Evolutionary conservation across 1,140 invertebrate genomes (phyloP), one percentile per base, ranked within the genome.

Genomic region (Euschistus heros): DNA sequence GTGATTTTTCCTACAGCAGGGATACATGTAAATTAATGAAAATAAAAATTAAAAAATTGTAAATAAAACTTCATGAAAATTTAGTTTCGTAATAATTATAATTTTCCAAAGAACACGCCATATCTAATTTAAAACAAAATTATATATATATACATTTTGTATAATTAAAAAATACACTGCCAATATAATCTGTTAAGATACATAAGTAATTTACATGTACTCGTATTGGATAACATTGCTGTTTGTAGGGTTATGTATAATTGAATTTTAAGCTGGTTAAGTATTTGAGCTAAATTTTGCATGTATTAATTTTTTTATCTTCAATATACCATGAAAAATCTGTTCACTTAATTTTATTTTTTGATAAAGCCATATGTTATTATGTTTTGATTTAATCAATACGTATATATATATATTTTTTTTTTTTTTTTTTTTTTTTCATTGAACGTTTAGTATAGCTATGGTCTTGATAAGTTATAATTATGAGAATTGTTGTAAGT

Each of bases 1-100:
- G 54, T 17, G 15, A 57, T 57, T 24, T 57, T 24, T 57, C 54
- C 54, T 57, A 57, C 54, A 57, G 24, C 54, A 57, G 54, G 24
- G 54, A 57, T 22, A 17, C 54, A 57, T 57, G 54, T 57, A 57
- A 57, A 57, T 57, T 57, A 57, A 26, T 18, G n/a, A n/a, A 50
- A 50, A n/a, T 26, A 57, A 37, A n/a, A 50, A 50, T 6, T 26
- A 57, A 37, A 37, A 37, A 4, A 24, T 8, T 57, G 54, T 57
- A 26, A 10, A 57, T 26, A 57, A 24, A 26, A 37, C 6, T 37
- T 37, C 6, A 10, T 37, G 13, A 6, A 37, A 37, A 37, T 37
- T 37, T 37, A 37, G 33, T 37, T 37, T 10, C 33, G 10, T 37
- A 37, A 37, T 1, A 13, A 13, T 37, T 37, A 37, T 37, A 37